These are phyloP conservation scores for Gobius niger DNA, from an alignment of 2,113 vertebrate genomes.

Conservation along the genomic window DNA sequence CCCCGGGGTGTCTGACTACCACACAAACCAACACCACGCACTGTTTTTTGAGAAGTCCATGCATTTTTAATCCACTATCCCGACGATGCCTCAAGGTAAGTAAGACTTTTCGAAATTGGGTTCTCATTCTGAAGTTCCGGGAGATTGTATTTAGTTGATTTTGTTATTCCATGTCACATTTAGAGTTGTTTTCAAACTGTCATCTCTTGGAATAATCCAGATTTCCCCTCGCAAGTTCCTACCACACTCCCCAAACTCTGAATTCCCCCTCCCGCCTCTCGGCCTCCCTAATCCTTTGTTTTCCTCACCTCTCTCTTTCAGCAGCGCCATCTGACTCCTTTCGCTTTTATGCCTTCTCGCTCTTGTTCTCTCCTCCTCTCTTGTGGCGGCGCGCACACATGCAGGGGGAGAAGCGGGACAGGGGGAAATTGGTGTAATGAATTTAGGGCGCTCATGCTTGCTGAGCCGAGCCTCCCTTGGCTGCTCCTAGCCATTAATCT, in stretches of 20 bases:
- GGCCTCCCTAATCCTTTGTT: conserved; percentile 63
- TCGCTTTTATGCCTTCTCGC: conserved; percentile 65
- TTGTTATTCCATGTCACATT: too few relatives aligned
- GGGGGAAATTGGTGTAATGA: conserved; percentile 86
- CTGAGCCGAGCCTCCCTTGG: conserved; percentile 79
- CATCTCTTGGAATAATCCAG: background rate
- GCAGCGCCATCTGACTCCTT: conserved; percentile 73
- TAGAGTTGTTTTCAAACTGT: background rate
- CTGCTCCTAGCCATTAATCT: conserved; percentile 83
- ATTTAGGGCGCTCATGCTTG: conserved; percentile 83
- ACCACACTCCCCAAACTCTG: conserved; percentile 34
- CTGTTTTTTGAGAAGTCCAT: too few relatives aligned
- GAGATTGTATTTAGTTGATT: too few relatives aligned
- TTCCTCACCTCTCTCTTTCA: conserved; percentile 57
- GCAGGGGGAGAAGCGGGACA: conserved; percentile 69
- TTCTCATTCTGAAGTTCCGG: too few relatives aligned
- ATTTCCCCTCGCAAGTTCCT: conserved; percentile 3
- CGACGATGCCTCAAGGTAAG: too few relatives aligned
- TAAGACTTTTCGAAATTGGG: too few relatives aligned
- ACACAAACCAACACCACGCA: too few relatives aligned
- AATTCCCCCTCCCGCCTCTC: conserved; percentile 33
- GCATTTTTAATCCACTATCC: too few relatives aligned
- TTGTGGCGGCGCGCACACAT: conserved; percentile 53
- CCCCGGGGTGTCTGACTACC: too few relatives aligned
- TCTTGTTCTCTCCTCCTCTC: conserved; percentile 32